Conservation (phyloP, 1,140 invertebrate species). For the Copidosoma floridanum region DNA sequence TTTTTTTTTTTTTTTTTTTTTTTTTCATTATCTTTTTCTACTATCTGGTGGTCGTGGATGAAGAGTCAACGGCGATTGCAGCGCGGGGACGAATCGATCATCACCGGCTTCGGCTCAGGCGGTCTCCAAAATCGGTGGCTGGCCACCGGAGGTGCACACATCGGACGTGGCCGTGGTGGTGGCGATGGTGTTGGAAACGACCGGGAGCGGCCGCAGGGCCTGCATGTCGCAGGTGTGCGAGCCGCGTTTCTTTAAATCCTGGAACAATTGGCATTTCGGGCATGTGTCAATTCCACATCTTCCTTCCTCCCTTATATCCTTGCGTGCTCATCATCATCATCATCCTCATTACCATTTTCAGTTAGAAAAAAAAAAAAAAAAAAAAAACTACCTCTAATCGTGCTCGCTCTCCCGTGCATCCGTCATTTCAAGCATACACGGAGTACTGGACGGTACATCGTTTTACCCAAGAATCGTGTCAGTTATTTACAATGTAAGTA, state of each 20-base stretch:
- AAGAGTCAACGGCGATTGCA: conserved; percentile 27
- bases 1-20: not conserved
- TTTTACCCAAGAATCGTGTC: too few relatives aligned
- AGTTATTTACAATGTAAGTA: too few relatives aligned
- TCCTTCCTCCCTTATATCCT: not conserved
- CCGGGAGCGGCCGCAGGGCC: conserved; percentile 56
- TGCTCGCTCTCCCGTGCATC: too few relatives aligned
- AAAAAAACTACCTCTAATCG: too few relatives aligned
- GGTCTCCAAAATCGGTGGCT: conserved; percentile 53
- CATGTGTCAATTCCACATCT: conserved; percentile 44
- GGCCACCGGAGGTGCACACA: conserved; percentile 53
- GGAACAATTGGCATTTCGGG: conserved; percentile 55
- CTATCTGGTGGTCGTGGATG: conserved; percentile 35
- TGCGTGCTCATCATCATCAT: conserved; percentile 6
- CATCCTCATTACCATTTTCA: conserved; percentile 3
- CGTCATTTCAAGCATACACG: too few relatives aligned
- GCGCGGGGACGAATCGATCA: too few relatives aligned
- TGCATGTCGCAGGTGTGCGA: conserved; percentile 58
- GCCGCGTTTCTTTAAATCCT: conserved; percentile 58
- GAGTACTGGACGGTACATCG: too few relatives aligned
- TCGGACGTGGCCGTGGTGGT: conserved; percentile 47
- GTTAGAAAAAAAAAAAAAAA: too few relatives aligned
- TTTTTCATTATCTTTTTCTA: not conserved
- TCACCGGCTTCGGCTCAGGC: conserved; percentile 51
- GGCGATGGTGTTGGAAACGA: conserved; percentile 45